A percentile compares a stretch with the other conserved stretches of the same genome.
phyloP scores from a whole-genome alignment of 2,888 invertebrate species.

The Tachina lurida region DNA sequence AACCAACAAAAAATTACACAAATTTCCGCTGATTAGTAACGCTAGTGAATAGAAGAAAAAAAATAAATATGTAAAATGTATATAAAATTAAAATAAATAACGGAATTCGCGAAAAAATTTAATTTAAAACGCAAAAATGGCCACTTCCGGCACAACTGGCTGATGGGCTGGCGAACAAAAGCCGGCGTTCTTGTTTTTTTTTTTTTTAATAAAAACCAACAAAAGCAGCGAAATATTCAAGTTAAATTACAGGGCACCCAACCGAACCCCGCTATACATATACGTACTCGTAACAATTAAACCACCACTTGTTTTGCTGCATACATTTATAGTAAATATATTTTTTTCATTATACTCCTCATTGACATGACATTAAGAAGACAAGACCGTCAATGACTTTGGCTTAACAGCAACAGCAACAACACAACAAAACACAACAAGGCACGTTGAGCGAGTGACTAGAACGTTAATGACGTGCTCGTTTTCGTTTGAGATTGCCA shows the following conservation, averaged over 20 bases:
- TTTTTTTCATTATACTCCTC: constrained; percentile 30
- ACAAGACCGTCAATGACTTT: constrained; percentile 69
- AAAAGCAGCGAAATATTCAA: constrained; percentile 59
- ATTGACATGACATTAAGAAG: constrained; percentile 71
- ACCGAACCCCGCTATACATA: constrained; percentile 29
- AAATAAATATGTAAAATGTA: constrained; percentile 16
- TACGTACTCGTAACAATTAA: constrained; percentile 9
- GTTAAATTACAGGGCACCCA: constrained; percentile 62
- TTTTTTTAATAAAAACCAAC: constrained; percentile 63
- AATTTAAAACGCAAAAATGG: constrained; percentile 76
- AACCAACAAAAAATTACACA: constrained; percentile 69
- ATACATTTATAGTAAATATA: not conserved
- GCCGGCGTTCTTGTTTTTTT: constrained; percentile 40
- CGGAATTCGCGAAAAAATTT: constrained; percentile 72
- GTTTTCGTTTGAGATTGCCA: constrained; percentile 11
- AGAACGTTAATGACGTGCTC: constrained; percentile 17
- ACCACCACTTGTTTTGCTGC: constrained; percentile 63
- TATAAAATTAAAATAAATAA: constrained; percentile 49
- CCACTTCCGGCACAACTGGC: constrained; percentile 75
- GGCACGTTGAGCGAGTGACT: not conserved
- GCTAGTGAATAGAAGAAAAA: constrained; percentile 27
- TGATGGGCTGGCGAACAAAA: constrained; percentile 55
- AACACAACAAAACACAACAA: constrained; percentile 1
- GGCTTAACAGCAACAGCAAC: constrained; percentile 43
- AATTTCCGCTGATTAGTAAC: constrained; percentile 74